Evolutionary conservation across 2,888 invertebrate genomes (phyloP), one percentile per base, ranked within the genome.

Genomic region (Phortica okadai): DNA sequence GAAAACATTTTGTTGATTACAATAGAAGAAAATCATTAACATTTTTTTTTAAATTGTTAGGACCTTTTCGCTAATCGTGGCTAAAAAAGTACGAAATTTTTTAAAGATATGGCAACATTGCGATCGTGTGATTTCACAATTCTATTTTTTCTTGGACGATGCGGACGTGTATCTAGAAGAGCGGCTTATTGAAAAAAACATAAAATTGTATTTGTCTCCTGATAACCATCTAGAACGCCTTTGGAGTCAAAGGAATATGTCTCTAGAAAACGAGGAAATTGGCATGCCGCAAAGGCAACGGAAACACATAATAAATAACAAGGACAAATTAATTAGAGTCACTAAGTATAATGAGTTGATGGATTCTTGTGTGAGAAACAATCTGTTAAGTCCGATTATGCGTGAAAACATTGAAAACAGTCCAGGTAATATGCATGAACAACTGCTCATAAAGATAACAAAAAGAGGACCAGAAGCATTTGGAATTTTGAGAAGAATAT

Each of bases 401-500:
- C 80, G 83, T 1, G 42, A 77, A 0, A 83, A 79, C 6, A 83
- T 90, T 25, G 87, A 90, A 70, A 16, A 21, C 7, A 25, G 78
- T 77, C 0, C 42, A 16, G 6, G 41, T 44, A 77, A 84, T 45
- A 80, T 82, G 45, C 91, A 90, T 74, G 80, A 91, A 2, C 88
- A 90, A 54, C 88, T 94, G 8, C 94, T 94, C 81, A 83, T 90
- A 8, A 93, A 94, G 78, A 90, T 94, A 54, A 93, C 92, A 42
- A 89, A 92, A 54, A 92, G 94, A 10, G 94, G 94, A 0, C 94
- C 94, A 0, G 83, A 88, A 0, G 94, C 94, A 1, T 94, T 93
- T 82, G 83, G 89, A 1, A 89, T 90, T 16, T 86, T 94, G 1
- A 85, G 93, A 14, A 92, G 92, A 14, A 89, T 92, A 0, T 90